Conservation (phyloP, 2,888 invertebrate genomes). For the Dolichomitus sp. region DNA sequence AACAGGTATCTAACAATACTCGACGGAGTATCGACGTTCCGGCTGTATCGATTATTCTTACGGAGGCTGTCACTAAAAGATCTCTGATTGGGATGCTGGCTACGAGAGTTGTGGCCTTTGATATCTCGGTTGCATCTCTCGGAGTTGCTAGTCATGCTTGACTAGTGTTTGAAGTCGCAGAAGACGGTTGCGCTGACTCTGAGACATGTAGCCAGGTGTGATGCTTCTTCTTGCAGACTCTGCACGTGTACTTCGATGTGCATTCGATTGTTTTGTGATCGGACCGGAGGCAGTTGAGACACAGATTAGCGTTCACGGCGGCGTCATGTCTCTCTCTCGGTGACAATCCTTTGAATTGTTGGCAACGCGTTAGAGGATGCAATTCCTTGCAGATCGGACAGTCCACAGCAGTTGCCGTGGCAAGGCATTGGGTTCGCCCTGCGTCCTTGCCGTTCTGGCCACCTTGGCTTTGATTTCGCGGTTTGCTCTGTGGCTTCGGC, state of each 20-base stretch:
- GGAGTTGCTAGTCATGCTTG: too few relatives aligned
- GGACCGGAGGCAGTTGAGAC: not conserved
- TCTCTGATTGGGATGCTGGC: too few relatives aligned
- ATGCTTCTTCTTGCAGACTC: constrained; percentile 11
- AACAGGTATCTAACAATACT: too few relatives aligned
- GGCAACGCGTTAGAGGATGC: not conserved
- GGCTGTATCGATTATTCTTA: too few relatives aligned
- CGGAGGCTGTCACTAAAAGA: too few relatives aligned
- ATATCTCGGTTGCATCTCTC: too few relatives aligned
- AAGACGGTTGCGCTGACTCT: too few relatives aligned
- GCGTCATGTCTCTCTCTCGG: not conserved
- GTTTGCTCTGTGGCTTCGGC: not conserved
- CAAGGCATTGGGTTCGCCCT: not conserved
- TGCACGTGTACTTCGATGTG: constrained; percentile 1
- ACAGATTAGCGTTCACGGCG: not conserved
- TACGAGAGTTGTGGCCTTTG: too few relatives aligned
- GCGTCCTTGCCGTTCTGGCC: not conserved
- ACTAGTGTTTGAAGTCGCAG: not conserved
- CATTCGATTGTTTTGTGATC: constrained; percentile 2
- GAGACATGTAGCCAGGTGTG: constrained; percentile 8
- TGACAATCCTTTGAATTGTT: constrained; percentile 6
- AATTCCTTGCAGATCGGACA: constrained; percentile 1
- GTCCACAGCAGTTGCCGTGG: not conserved
- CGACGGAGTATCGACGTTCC: too few relatives aligned
- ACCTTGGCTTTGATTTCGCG: not conserved